These are phyloP conservation scores for Brachyistius frenatus DNA, from an alignment of 2,113 vertebrate species.

Conservation along the genomic window DNA sequence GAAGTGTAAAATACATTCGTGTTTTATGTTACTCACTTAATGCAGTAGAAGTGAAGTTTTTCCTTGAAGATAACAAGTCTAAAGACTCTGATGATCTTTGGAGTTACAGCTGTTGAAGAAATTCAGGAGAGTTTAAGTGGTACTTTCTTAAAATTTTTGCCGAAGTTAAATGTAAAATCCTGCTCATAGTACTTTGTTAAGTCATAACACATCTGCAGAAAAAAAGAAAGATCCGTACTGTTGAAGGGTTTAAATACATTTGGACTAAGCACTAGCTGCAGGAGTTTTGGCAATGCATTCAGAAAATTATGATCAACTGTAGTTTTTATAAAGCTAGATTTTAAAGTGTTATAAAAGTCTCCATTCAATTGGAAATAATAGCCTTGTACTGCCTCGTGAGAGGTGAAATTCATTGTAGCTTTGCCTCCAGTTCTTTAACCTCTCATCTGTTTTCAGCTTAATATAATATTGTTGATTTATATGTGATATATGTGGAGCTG, in stretches of 20 bases:
- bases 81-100: neutral
- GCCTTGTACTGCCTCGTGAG: constrained; percentile 86
- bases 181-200: constrained; percentile 30
- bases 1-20: neutral
- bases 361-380: constrained; percentile 88
- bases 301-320: constrained; percentile 84
- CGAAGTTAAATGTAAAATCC: constrained; percentile 45
- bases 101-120: constrained; percentile 17
- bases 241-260: constrained; percentile 66
- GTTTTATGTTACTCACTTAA: neutral
- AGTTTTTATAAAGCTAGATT: constrained; percentile 83
- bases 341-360: constrained; percentile 87
- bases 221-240: constrained; percentile 20
- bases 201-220: constrained; percentile 44
- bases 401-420: constrained; percentile 90
- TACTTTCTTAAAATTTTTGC: constrained; percentile 11
- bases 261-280: constrained; percentile 61
- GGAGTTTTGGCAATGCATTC: constrained; percentile 64
- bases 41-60: neutral
- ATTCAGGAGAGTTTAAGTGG: constrained; percentile 30
- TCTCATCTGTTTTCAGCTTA: constrained; percentile 92
- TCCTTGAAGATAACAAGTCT: neutral
- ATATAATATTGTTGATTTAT: constrained; percentile 99
- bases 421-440: constrained; percentile 90
- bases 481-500: constrained; percentile 95